Base-by-base conservation (phyloP, 2,797 vertebrate species). In the Gouania willdenowi region DNA sequence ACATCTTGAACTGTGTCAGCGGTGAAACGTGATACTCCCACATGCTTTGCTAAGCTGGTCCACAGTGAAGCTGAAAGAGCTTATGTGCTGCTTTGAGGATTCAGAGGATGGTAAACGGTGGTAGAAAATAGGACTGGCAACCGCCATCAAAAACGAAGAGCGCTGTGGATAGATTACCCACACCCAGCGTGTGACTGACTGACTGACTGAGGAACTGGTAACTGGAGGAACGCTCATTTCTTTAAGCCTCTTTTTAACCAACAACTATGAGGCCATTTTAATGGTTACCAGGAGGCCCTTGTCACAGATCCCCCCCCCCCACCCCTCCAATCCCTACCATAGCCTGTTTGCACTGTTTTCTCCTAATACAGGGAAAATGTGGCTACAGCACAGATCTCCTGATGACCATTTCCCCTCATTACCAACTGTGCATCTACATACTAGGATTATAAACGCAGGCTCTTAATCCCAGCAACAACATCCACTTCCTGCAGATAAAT, bases 391-490 rank as follows among this genome's bases (percentile, higher is more conserved):
- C 26, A 59, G 16, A 40, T 46, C 52, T 41, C 22, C 46, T 17
- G 10, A 34, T 24, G 17, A 49, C 36, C 56, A 66, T 26, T 20
- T 5, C 51, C 52, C 61, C 13, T 33, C 56, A 30, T 46, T 44
- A 61, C 75, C 45, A 42, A 46, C 49, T 59, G 61, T 51, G 47
- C 48, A 29, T 35, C 50, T 27, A 37, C 55, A 50, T 45, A 39
- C 39, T 9, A 20, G 49, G 52, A 45, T 68, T 49, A 35, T 42
- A 67, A 68, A 80, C 80, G 85, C 80, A 67, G 81, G 77, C 44
- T 81, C 77, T 66, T 66, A 76, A 82, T 84, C 56, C 79, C 4
- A 24, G 60, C 34, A 54, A 49, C 47, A 5, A 27, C 38, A 83
- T 76, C 62, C 45, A 53, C 34, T 71, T 73, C 56, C 70, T 52